Evolutionary conservation across 1,140 invertebrate species (phyloP).

Genomic region (Heliconius himera): DNA sequence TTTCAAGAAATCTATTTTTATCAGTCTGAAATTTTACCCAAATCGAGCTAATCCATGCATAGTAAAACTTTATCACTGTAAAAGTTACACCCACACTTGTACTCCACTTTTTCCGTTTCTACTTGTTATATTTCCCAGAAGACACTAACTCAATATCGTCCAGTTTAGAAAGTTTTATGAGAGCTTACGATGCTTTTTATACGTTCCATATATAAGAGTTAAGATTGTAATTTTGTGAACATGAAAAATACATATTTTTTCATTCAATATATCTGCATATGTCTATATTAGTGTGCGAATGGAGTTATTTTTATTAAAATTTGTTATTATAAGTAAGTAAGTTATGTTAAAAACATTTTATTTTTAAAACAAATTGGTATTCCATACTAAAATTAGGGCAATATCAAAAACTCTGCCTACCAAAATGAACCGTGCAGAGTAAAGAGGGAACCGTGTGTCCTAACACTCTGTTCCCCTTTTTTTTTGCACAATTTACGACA

Average conservation of each 20-base stretch:
- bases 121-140: conserved; percentile 13
- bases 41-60: not conserved
- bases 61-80: conserved; percentile 1
- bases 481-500: too few relatives aligned
- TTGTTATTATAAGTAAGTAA: not conserved
- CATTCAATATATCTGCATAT: not conserved
- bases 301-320: not conserved
- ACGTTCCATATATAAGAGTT: not conserved
- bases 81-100: conserved; percentile 2
- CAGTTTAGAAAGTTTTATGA: conserved; percentile 17
- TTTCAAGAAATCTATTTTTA: too few relatives aligned
- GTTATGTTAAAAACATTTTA: too few relatives aligned
- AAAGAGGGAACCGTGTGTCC: too few relatives aligned
- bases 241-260: not conserved
- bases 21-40: not conserved
- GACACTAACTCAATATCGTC: conserved; percentile 18
- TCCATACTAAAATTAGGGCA: too few relatives aligned
- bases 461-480: too few relatives aligned
- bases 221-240: conserved; percentile 8
- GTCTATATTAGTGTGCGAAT: not conserved
- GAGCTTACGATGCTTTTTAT: conserved; percentile 10
- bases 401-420: too few relatives aligned
- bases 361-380: too few relatives aligned
- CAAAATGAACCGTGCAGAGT: too few relatives aligned
- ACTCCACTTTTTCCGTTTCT: not conserved